A percentile compares a stretch with the other conserved stretches of the same genome.
phyloP scores from a whole-genome alignment of 2,888 invertebrate genomes.

The Limnephilus lunatus region DNA sequence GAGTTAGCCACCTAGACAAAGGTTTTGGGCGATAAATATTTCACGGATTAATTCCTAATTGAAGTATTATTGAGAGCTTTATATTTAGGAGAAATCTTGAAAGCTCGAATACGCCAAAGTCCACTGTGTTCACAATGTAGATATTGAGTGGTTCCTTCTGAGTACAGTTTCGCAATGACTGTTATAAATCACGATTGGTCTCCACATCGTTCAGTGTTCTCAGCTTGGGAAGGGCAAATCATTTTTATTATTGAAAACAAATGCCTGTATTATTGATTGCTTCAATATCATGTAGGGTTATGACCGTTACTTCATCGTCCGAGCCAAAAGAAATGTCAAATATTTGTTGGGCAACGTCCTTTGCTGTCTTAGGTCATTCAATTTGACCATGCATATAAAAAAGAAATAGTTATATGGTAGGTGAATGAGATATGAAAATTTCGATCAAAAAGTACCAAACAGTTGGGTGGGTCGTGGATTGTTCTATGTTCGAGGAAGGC shows the following conservation, averaged over 20 bases:
- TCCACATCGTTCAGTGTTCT: background rate
- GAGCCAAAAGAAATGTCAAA: background rate
- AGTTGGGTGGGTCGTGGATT: too few species aligned
- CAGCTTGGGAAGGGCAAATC: constrained; percentile 31
- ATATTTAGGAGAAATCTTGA: too few species aligned
- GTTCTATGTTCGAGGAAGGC: too few species aligned
- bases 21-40: too few species aligned
- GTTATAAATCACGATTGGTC: constrained; percentile 20
- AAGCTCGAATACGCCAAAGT: background rate
- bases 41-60: too few species aligned
- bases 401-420: background rate
- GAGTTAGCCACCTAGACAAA: too few species aligned
- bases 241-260: constrained; percentile 37
- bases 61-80: too few species aligned
- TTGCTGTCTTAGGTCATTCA: background rate
- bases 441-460: background rate
- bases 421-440: background rate
- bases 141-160: background rate
- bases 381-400: background rate
- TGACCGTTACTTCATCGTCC: background rate
- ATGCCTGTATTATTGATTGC: constrained; percentile 31
- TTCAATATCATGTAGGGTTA: background rate
- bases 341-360: background rate
- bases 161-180: background rate
- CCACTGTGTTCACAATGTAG: background rate